Evolutionary conservation across 2,888 invertebrate genomes (phyloP), one percentile per base, ranked within the genome.

Genomic region (Lochmaea crataegi): DNA sequence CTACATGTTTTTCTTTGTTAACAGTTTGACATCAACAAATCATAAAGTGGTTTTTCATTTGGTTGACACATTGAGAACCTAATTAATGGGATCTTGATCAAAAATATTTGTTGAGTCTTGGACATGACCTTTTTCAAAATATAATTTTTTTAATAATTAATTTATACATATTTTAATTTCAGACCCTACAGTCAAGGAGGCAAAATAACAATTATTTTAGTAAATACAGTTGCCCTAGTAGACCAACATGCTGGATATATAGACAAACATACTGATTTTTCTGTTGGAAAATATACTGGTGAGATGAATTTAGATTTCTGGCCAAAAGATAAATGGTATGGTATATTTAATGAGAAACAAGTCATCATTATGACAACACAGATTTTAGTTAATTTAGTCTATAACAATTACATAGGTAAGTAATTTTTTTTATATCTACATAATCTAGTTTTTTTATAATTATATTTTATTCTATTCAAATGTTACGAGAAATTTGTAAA

Each of bases 331-430:
- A 89, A 90, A 80, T 96, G 96, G 93, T 85, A 89, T 0, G 82
- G 86, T 0, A 92, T 95, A 84, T 88, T 95, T 63, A 81, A 88
- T 2, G 83, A 88, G 0, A 80, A 92, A 83, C 90, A 94, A 88
- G 92, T 96, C 9, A 82, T 95, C 10, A 92, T 96, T 0, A 94
- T 96, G 90, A 96, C 96, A 0, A 89, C 92, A 14, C 95, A 97
- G 86, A 94, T 97, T 68, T 90, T 97, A 72, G 83, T 91, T 0
- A 92, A 96, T 82, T 88, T 95, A 82, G 77, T 96, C 0, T 87
- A 88, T 3, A 92, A 93, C 79, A 88, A 88, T 1, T 89, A 89
- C 81, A 87, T 94, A 68, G 83, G 84, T 77, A 82, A 79, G 80
- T 72, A 73, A 6, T 18, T 12, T 32, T 41, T 9, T 10, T 22